Conservation (phyloP, 2,888 invertebrate species). For the Platycnemis pennipes region DNA sequence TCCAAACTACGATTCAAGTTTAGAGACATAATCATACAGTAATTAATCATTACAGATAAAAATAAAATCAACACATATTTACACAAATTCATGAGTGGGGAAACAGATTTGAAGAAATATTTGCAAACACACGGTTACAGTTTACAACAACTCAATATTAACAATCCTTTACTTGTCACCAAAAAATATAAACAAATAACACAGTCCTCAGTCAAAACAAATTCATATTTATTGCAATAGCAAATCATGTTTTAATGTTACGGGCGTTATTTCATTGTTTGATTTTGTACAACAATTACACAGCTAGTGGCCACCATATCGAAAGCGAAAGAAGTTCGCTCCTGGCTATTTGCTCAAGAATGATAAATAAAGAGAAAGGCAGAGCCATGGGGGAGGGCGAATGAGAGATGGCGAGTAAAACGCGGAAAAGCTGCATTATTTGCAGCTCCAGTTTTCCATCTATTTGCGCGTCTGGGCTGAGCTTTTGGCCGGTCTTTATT, state of each 20-base stretch:
- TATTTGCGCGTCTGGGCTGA: background rate
- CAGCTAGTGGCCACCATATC: background rate
- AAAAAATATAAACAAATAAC: background rate
- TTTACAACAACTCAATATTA: background rate
- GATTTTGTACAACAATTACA: background rate
- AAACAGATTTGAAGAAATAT: too few species aligned
- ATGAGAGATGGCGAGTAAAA: background rate
- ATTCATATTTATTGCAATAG: background rate
- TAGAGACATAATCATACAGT: too few species aligned
- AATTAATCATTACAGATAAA: too few species aligned
- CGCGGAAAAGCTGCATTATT: background rate
- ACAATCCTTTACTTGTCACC: background rate
- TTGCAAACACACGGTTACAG: too few species aligned
- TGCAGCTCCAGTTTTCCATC: conserved; percentile 24
- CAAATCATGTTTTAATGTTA: background rate
- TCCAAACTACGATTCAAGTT: too few species aligned
- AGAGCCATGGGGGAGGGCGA: background rate
- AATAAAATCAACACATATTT: too few species aligned
- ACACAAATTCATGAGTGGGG: too few species aligned
- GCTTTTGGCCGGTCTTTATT: background rate
- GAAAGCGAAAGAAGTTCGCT: background rate
- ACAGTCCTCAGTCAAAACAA: background rate
- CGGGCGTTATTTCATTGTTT: background rate
- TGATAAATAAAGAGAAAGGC: background rate
- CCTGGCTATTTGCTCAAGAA: conserved; percentile 22